phyloP scores from a whole-genome alignment of 2,888 invertebrate genomes.

The Eucera pruinosa region DNA sequence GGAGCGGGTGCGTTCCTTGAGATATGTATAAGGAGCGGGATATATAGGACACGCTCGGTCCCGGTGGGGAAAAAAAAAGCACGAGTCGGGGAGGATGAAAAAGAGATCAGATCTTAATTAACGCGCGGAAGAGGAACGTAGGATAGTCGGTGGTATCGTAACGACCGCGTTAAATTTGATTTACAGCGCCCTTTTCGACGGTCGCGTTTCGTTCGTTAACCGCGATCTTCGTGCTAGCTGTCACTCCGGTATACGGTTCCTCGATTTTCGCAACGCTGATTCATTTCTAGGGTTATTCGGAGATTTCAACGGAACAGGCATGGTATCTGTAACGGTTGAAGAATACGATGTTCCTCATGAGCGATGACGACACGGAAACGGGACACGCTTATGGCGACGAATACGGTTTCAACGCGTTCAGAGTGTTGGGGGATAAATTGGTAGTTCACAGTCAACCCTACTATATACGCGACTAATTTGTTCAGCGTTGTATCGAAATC shows the following conservation, averaged over 20 bases:
- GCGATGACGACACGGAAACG: neutral
- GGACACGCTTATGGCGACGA: neutral
- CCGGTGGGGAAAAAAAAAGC: neutral
- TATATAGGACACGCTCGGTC: neutral
- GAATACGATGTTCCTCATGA: slow-evolving; percentile 17
- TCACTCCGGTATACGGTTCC: neutral
- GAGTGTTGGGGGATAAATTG: neutral
- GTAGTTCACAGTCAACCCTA: too few relatives aligned
- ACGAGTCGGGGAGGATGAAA: slow-evolving; percentile 23
- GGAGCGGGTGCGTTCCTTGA: neutral
- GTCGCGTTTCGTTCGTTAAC: slow-evolving; percentile 46
- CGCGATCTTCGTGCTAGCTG: slow-evolving; percentile 14
- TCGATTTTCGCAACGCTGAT: slow-evolving; percentile 26
- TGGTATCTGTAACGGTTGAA: slow-evolving; percentile 18
- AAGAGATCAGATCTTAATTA: slow-evolving; percentile 62
- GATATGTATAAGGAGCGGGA: neutral
- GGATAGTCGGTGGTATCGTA: slow-evolving; percentile 37
- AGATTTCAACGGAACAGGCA: slow-evolving; percentile 12
- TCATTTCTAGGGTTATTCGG: slow-evolving; percentile 24
- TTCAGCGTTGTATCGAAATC: too few relatives aligned
- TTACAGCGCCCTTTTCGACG: slow-evolving; percentile 50
- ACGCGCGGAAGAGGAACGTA: slow-evolving; percentile 28
- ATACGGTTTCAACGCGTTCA: neutral
- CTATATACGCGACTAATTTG: too few relatives aligned
- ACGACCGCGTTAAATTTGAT: slow-evolving; percentile 65